A percentile compares a stretch with the other conserved stretches of the same genome.
Conservation (phyloP, 2,113 vertebrate species). For the Burhinus oedicnemus region DNA sequence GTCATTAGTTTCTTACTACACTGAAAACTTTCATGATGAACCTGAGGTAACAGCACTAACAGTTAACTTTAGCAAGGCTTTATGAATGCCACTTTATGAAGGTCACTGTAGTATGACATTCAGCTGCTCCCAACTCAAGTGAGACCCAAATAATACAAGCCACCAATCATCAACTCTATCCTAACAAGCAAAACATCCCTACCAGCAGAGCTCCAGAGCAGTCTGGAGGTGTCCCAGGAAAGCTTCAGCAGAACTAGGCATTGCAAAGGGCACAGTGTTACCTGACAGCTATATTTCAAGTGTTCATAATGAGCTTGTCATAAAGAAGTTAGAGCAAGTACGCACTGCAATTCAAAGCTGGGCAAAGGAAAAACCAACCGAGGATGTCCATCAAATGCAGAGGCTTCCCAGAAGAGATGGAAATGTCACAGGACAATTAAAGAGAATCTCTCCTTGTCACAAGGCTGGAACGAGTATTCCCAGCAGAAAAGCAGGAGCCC, state of each 20-base stretch:
- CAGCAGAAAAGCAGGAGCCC: not conserved
- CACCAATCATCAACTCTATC: not conserved
- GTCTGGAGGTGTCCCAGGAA: not conserved
- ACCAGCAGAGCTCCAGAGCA: not conserved
- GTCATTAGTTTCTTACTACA: not conserved
- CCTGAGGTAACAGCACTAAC: not conserved
- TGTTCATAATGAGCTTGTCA: not conserved
- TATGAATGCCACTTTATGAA: not conserved
- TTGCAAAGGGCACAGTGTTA: not conserved
- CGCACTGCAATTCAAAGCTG: not conserved
- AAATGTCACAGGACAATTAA: not conserved
- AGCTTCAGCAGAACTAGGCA: not conserved
- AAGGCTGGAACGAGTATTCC: rapidly evolving
- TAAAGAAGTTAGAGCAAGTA: not conserved
- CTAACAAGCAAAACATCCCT: not conserved
- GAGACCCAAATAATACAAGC: not conserved
- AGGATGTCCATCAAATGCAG: not conserved
- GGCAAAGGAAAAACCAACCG: not conserved
- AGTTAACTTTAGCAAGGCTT: not conserved
- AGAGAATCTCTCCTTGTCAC: not conserved
- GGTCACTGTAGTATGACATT: not conserved
- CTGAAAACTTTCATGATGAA: not conserved
- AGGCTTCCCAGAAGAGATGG: not conserved
- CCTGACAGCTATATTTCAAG: not conserved
- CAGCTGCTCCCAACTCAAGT: not conserved